Percentiles rank a stretch among this genome's conserved stretches.
Evolutionary conservation across 2,888 invertebrate genomes (phyloP).

Genomic region (Heliothis peltigera): DNA sequence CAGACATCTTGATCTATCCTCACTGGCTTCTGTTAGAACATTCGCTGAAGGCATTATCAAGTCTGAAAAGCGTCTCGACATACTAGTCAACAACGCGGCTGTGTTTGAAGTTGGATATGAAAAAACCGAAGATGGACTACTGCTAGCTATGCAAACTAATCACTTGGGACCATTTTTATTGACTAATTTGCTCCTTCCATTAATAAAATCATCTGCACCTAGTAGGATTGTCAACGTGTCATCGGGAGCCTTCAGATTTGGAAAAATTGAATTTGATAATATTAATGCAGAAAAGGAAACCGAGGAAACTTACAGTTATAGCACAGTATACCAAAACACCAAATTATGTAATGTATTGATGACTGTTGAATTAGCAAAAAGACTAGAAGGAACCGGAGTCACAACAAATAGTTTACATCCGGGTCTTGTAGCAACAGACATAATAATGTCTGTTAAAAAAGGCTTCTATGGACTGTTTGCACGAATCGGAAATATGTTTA

Average conservation of each 20-base stretch:
- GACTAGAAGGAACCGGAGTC: conserved; percentile 92
- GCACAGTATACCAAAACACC: conserved; percentile 83
- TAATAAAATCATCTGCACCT: conserved; percentile 77
- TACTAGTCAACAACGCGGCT: conserved; percentile 91
- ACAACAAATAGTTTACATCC: conserved; percentile 95
- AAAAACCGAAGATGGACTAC: conserved; percentile 90
- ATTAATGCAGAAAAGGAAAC: conserved; percentile 70
- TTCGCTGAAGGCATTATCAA: conserved; percentile 90
- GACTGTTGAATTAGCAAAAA: conserved; percentile 92
- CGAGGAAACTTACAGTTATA: conserved; percentile 50
- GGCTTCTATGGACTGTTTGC: conserved; percentile 73
- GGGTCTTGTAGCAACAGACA: conserved; percentile 91
- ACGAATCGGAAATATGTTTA: conserved; percentile 68
- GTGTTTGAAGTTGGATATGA: conserved; percentile 76
- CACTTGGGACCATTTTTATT: conserved; percentile 92
- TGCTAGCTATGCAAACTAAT: conserved; percentile 88
- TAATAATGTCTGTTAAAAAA: conserved; percentile 88
- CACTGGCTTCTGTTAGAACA: conserved; percentile 88
- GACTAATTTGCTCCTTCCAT: conserved; percentile 90
- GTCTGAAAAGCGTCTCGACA: conserved; percentile 87
- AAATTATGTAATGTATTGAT: conserved; percentile 94
- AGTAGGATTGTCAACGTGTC: conserved; percentile 82
- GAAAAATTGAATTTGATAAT: conserved; percentile 71
- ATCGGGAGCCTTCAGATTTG: conserved; percentile 71
- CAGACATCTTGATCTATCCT: conserved; percentile 86